phyloP scores from a whole-genome alignment of 2,113 vertebrate species.

The Fregetta grallaria region DNA sequence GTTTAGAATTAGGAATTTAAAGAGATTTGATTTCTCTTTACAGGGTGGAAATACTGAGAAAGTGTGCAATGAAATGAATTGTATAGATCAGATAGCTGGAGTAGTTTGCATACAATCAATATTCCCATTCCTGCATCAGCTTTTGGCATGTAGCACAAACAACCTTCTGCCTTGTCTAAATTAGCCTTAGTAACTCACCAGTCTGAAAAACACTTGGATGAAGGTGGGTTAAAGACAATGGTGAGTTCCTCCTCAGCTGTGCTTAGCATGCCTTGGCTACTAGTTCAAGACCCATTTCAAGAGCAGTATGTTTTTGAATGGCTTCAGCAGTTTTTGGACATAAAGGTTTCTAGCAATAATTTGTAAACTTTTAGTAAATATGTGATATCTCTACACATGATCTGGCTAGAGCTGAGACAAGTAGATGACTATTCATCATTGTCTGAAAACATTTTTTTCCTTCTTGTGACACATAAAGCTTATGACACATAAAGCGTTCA shows the following conservation, averaged over 20 bases:
- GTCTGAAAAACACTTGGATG: neutral
- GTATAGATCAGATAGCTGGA: neutral
- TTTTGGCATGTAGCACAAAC: neutral
- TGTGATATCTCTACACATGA: neutral
- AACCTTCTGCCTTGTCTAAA: neutral
- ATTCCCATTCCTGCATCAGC: neutral
- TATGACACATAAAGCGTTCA: neutral
- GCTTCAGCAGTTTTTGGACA: neutral
- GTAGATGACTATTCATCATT: neutral
- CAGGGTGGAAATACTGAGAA: neutral
- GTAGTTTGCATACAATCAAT: neutral
- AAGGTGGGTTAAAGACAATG: neutral
- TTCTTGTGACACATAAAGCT: neutral
- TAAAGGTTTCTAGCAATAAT: neutral
- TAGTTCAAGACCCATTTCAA: neutral
- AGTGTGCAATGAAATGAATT: neutral
- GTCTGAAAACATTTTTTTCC: neutral
- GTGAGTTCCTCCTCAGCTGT: neutral
- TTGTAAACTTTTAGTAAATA: neutral
- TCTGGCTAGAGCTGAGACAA: neutral
- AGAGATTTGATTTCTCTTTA: neutral
- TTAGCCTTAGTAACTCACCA: neutral
- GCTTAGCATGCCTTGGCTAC: neutral
- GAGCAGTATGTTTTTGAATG: neutral
- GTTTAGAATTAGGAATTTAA: neutral